Evolutionary conservation across 35 echinoderm and acorn worm species (phyloP).

Genomic region (Apostichopus californicus): DNA sequence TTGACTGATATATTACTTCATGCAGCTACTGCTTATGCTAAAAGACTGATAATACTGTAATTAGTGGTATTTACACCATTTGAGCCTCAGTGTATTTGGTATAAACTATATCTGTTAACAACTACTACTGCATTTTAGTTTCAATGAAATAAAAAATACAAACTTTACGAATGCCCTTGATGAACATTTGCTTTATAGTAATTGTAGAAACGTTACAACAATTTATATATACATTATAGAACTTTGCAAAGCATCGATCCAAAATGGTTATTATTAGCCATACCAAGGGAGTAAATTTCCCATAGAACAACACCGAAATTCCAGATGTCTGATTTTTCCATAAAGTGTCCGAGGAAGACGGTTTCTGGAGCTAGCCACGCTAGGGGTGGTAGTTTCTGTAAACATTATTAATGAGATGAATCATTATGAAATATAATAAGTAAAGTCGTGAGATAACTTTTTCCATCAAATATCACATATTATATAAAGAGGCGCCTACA

Average conservation of each 20-base stretch:
- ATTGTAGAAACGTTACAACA: neutral
- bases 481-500: too few relatives aligned
- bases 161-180: too few relatives aligned
- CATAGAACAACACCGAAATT: neutral
- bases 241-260: neutral
- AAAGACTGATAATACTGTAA: neutral
- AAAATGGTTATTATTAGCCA: neutral
- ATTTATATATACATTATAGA: neutral
- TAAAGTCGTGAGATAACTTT: too few relatives aligned
- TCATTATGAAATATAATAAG: neutral
- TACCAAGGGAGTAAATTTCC: constrained; percentile 53
- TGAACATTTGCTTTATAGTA: neutral
- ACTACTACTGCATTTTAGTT: neutral
- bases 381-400: constrained; percentile 20
- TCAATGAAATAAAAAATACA: neutral
- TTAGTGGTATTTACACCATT: neutral
- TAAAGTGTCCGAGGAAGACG: constrained; percentile 12
- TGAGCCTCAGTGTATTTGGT: neutral
- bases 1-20: too few relatives aligned
- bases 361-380: constrained; percentile 44
- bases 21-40: too few relatives aligned
- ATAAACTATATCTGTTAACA: neutral
- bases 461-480: too few relatives aligned
- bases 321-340: constrained; percentile 23
- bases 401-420: neutral